Base-by-base conservation (phyloP, 2,113 vertebrate species). In the Tautogolabrus adspersus region DNA sequence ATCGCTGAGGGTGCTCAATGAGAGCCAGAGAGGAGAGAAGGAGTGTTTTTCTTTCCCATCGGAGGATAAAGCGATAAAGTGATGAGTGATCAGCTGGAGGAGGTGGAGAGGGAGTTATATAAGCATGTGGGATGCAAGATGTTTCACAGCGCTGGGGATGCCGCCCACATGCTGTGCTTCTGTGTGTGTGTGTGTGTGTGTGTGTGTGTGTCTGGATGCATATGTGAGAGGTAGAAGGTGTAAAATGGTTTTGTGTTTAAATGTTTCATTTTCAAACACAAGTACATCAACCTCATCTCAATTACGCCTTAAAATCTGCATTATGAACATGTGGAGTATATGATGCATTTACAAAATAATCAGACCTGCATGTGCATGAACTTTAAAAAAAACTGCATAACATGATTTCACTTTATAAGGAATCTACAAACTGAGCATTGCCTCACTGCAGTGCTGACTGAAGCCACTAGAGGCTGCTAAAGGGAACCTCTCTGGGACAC, bases 41-140 rank as follows among this genome's bases (percentile, higher is more conserved):
- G 69, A 56, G 52, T 77, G 75, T 82, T 78, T 80, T 87, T 87
- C 71, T 72, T 88, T 85, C 74, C 75, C 87, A 81, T 87, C 37
- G 34, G 79, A 83, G 79, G 87, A 82, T 79, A 72, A 85, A 78
- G 61, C 58, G 78, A 87, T 78, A 78, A 77, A 89, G 82, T 83
- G 86, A 86, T 92, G 91, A 89, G 84, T 79, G 89, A 92, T 93
- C 89, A 88, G 88, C 88, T 87, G 89, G 86, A 89, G 88, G 88
- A 90, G 90, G 82, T 81, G 72, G 82, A 90, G 84, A 89, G 86
- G 72, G 86, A 89, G 92, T 94, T 94, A 94, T 86, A 89, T 94
- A 94, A 94, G 91, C 84, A 91, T 90, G 93, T 94, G 92, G 94
- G 93, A 89, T 89, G 93, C 83, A 92, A 92, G 91, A 94, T 94